A percentile compares a stretch with the other conserved stretches of the same genome.
Evolutionary conservation across 2,113 vertebrate genomes (phyloP).

Genomic region (Asarcornis scutulata): DNA sequence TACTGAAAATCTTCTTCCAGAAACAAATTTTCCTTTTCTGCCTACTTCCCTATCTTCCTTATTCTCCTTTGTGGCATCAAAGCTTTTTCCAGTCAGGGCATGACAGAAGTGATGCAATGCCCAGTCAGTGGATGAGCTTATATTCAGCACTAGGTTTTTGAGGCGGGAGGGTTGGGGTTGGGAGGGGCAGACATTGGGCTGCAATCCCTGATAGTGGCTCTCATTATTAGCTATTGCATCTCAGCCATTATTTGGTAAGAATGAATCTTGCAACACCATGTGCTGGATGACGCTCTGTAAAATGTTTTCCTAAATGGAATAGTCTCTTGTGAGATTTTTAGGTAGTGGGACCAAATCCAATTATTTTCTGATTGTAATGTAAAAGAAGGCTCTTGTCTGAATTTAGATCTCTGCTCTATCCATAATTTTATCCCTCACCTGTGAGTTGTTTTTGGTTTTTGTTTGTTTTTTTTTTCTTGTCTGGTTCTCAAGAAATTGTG

Average conservation of each 20-base stretch:
- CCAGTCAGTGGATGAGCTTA: background rate
- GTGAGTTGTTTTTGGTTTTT: background rate
- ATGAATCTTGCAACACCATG: background rate
- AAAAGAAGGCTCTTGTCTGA: background rate
- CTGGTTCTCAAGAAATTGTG: background rate
- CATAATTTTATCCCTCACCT: background rate
- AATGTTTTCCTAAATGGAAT: background rate
- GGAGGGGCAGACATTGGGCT: background rate
- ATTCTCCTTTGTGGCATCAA: background rate
- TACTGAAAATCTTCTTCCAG: background rate
- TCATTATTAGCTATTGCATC: background rate
- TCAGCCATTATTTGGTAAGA: background rate
- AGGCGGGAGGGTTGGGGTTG: rapidly evolving
- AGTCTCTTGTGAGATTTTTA: background rate
- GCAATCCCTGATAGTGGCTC: background rate
- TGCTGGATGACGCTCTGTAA: background rate
- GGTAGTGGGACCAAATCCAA: background rate
- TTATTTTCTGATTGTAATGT: background rate
- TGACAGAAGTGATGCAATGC: background rate
- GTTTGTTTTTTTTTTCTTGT: too few species aligned
- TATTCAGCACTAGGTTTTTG: background rate
- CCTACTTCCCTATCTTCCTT: background rate
- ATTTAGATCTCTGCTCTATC: background rate
- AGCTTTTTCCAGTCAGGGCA: background rate
- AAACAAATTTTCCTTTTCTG: background rate